Conservation (phyloP, 2,888 invertebrate genomes). For the Brachynemurus nebulosus region DNA sequence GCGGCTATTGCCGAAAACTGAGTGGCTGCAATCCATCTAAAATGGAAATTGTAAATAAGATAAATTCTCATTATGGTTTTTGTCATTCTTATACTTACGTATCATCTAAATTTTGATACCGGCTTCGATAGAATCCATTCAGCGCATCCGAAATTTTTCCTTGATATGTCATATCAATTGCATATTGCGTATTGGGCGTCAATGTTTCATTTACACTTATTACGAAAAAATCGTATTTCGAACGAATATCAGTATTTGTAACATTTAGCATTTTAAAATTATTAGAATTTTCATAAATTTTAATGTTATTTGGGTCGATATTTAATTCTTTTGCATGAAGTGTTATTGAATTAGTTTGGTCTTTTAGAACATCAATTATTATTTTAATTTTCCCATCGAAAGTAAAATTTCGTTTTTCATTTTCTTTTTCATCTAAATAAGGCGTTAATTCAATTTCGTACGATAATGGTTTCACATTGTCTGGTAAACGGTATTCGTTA, state of each 20-base stretch:
- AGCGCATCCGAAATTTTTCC: background rate
- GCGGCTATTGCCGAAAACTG: conserved; percentile 56
- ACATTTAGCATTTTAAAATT: too few relatives aligned
- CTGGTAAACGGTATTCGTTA: background rate
- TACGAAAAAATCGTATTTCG: too few relatives aligned
- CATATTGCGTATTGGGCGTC: background rate
- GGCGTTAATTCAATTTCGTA: background rate
- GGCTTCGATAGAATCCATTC: background rate
- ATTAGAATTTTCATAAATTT: too few relatives aligned
- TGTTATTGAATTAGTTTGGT: background rate
- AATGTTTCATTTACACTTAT: too few relatives aligned
- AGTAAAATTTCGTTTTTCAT: background rate
- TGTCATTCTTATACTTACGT: background rate
- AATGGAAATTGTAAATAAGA: too few relatives aligned
- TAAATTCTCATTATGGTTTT: background rate
- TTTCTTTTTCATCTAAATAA: background rate
- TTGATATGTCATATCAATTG: background rate
- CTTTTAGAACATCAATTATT: background rate
- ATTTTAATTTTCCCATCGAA: conserved; percentile 1
- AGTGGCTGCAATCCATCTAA: conserved; percentile 38
- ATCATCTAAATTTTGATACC: background rate
- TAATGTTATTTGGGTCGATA: background rate
- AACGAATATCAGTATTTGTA: too few relatives aligned
- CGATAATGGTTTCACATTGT: background rate
- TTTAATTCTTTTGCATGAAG: background rate